Percentiles rank a stretch among this genome's conserved stretches.
Conservation (phyloP, 64 coral and sea anemone genomes). For the Montipora sp. region DNA sequence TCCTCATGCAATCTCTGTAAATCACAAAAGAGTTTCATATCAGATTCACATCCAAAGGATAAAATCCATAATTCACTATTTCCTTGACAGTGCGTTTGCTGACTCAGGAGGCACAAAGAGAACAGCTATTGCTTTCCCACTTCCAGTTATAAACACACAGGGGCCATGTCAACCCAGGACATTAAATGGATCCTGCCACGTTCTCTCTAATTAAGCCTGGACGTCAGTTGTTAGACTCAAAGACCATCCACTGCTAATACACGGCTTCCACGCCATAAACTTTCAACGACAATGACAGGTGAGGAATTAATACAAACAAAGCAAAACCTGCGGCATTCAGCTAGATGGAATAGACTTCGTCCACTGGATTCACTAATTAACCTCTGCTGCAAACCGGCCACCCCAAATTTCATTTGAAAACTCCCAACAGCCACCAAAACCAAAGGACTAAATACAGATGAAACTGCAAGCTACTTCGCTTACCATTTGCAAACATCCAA, state of each 20-base stretch:
- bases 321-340: background rate
- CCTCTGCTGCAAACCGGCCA: background rate
- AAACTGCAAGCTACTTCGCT: background rate
- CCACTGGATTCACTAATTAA: background rate
- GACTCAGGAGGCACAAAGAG: background rate
- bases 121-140: background rate
- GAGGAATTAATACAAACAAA: no score
- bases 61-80: background rate
- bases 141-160: no score
- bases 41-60: background rate
- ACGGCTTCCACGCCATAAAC: no score
- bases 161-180: no score
- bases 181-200: background rate
- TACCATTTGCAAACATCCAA: background rate
- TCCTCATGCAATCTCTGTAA: background rate
- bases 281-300: no score
- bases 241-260: no score
- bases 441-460: no score
- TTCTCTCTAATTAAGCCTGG: background rate
- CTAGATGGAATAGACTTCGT: background rate
- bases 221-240: background rate
- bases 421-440: no score
- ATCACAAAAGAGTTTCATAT: background rate
- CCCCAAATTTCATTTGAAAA: no score
- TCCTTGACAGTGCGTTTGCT: background rate